Base-by-base conservation (phyloP, 2,888 invertebrate species). In the Hydrotaea cyrtoneurina region DNA sequence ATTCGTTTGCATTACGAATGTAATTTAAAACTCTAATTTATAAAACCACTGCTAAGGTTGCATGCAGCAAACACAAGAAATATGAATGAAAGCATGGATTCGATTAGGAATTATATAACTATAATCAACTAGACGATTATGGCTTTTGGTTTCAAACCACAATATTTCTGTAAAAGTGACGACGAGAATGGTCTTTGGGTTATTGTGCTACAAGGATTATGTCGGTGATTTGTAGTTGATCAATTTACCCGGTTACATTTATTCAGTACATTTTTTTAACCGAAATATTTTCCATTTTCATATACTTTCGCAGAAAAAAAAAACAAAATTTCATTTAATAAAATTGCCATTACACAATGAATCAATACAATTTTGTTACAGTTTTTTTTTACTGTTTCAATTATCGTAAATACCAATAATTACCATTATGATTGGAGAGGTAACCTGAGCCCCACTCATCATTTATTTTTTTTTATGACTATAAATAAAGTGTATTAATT, bases 1-100 rank as follows among this genome's bases (percentile, higher is more conserved):
- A 79, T 76, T 81, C 73, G 57, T 11, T 79, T 76, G 79, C 69
- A 85, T 59, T 81, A 85, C 84, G 81, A 81, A 81, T 79, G 81
- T 79, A 79, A 85, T 85, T 81, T 81, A 78, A 85, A 79, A 79
- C 78, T 79, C 66, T 78, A 81, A 73, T 76, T 85, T 72, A 72
- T 81, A 75, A 31, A 79, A 73, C 66, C 59, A 55, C 59, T 79
- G 76, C 21, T 79, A 78, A 78, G 75, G 80, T 79, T 78, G 84
- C 81, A 85, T 85, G 84, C 84, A 79, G 81, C 57, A n/a, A 73
- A 55, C 26, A 59, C 15, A 59, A 5, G 26, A 59, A 23, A 23
- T 57, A 26, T 15, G 15, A 15, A 11, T 26, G 11, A 8, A 0
- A 0, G 15, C 0, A 15, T 23, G 13, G 59, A 57, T n/a, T n/a